Evolutionary conservation across 2,113 vertebrate genomes (phyloP), one percentile per base, ranked within the genome.

Genomic region (Gavialis gangeticus): DNA sequence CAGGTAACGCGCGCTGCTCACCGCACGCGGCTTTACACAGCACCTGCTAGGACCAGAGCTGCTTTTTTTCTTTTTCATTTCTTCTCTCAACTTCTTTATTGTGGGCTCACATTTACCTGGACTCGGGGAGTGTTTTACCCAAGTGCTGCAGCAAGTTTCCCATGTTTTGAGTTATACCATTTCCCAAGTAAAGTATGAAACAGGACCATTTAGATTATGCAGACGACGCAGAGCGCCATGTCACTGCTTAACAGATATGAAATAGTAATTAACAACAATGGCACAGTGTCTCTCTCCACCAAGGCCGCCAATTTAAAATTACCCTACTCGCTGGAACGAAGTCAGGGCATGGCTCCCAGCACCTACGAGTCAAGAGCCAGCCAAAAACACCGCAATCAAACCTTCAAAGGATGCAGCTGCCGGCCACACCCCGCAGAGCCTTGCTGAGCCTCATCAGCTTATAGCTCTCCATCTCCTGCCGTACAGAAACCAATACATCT

Each of bases 1-100:
- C 78, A 5, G 92, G 93, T 94, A 85, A 84, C 93, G 82, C 90
- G 27, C 84, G 77, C 2, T 71, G 79, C 73, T 95, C 62, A 60
- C 91, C 91, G 58, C 46, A 80, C 56, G 13, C 67, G 22, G 34
- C 87, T 91, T 85, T 56, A 37, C 25, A 12, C 87, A 80, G 67
- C 79, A 66, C 84, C 89, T 81, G 80, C 92, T 34, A 22, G 55
- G 79, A 62, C 84, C 12, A 62, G 46, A 9, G 46, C 46, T 46
- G 46, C 46, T 46, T 9, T 46, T 9, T 46, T 46, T 46, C 34
- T 34, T 34, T 34, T 34, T 34, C 30, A 71, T 37, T 71, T 71
- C 67, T 71, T 71, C 67, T 37, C 34, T n/a, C 67, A 71, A 4
- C 37, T 71, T 37, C 19, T 37, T 37, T 71, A 37, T 24, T 71